A percentile compares a stretch with the other conserved stretches of the same genome.
These are phyloP conservation scores for Orchestia grillus DNA, from an alignment of 1,140 invertebrate genomes.

Conservation along the genomic window DNA sequence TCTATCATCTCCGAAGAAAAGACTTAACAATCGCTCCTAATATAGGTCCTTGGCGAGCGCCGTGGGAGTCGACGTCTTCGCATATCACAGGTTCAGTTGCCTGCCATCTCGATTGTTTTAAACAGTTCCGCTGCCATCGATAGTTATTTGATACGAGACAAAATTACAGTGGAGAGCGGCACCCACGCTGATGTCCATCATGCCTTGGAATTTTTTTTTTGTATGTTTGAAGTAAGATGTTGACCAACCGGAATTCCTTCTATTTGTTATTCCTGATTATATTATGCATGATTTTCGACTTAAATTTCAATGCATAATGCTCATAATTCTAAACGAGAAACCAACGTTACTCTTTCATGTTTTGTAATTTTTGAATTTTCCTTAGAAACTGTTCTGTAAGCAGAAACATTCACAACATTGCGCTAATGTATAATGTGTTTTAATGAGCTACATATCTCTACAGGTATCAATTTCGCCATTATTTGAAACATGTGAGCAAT, in stretches of 20 bases:
- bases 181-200: not conserved
- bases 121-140: not conserved
- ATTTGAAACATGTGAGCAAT: no score
- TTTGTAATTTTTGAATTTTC: no score
- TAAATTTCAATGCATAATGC: no score
- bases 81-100: not conserved
- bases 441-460: no score
- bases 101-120: not conserved
- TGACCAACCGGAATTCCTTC: not conserved
- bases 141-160: not conserved
- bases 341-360: no score
- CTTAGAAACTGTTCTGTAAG: no score
- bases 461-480: no score
- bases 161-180: not conserved
- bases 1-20: conserved; percentile 30
- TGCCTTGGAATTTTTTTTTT: not conserved
- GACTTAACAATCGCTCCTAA: not conserved
- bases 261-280: not conserved
- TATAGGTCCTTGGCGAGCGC: not conserved
- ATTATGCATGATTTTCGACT: no score
- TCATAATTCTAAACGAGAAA: no score
- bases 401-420: no score
- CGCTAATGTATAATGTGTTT: no score
- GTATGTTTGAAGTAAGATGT: not conserved
- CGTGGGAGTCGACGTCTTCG: not conserved